These are phyloP conservation scores for Notarius quadriscutis DNA, from an alignment of 2,113 vertebrate genomes.

Conservation along the genomic window DNA sequence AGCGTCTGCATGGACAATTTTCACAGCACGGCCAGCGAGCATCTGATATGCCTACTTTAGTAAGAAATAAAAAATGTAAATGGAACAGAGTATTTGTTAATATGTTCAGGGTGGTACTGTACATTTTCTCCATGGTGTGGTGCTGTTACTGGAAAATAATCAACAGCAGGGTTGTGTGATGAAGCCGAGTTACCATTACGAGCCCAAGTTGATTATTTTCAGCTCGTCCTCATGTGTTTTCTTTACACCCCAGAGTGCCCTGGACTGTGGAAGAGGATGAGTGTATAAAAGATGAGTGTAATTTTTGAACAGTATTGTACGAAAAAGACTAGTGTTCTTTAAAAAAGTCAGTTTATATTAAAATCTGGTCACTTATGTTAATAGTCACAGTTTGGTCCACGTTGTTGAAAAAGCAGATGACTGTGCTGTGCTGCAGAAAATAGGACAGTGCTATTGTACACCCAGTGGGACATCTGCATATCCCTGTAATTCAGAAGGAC, in stretches of 20 bases:
- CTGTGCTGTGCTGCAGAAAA: neutral
- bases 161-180: neutral
- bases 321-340: neutral
- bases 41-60: no score
- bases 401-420: no score
- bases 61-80: no score
- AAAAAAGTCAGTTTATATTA: neutral
- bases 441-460: neutral
- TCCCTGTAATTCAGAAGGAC: neutral
- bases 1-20: no score
- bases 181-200: neutral
- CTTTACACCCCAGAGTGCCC: neutral
- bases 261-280: neutral
- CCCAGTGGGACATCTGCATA: conserved; percentile 1
- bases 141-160: neutral
- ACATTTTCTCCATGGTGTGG: neutral
- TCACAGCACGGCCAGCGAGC: no score
- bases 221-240: neutral
- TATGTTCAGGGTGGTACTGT: neutral
- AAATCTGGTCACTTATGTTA: neutral
- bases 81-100: no score
- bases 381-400: neutral
- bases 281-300: neutral
- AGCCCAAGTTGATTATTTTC: neutral
- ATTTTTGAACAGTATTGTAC: neutral